Evolutionary conservation across 2,113 vertebrate species (phyloP), one percentile per base, ranked within the genome.

Genomic region (Antigone vipio): DNA sequence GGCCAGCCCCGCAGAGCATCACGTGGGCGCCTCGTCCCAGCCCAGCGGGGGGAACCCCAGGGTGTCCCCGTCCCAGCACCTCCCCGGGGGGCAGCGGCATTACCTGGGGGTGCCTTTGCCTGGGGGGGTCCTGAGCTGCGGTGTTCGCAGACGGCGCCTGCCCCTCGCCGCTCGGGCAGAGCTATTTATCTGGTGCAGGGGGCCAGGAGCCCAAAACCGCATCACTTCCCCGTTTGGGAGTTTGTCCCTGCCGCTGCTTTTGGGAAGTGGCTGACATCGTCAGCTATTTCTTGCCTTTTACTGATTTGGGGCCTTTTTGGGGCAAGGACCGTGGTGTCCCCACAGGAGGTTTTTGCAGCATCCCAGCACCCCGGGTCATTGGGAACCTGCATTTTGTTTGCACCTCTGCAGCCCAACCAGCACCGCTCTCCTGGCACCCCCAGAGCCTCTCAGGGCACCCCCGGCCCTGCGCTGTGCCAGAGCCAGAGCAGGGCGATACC

Each of bases 121-220:
- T 4, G 34, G 22, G 1, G 1, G 53, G 27, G 5, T n/a, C 49
- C 56, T 2, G 5, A 21, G n/a, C 32, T 2, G 8, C 18, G 0
- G 14, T 2, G 12, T 11, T 52, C 21, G 8, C 17, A 67, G 27
- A 4, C 10, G 9, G 38, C 0, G 9, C 21, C 55, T 15, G 64
- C 5, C 50, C 52, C 35, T 44, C 2, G 0, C 8, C 1, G 10
- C 22, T 1, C 4, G 1, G n/a, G 62, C 44, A 6, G 3, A 3
- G 47, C 62, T 75, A 52, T 69, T 84, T 79, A 68, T 88, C 45
- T 11, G 17, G 32, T 5, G 42, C 0, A 1, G n/a, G n/a, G 59
- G 30, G 27, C 15, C 38, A 40, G 56, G 15, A 85, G 30, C 62
- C 79, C 58, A 62, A 71, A 38, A 34, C 58, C 9, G 7, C 91